Evolutionary conservation across 2,113 vertebrate genomes (phyloP), one percentile per base, ranked within the genome.

Genomic region (Castor canadensis): DNA sequence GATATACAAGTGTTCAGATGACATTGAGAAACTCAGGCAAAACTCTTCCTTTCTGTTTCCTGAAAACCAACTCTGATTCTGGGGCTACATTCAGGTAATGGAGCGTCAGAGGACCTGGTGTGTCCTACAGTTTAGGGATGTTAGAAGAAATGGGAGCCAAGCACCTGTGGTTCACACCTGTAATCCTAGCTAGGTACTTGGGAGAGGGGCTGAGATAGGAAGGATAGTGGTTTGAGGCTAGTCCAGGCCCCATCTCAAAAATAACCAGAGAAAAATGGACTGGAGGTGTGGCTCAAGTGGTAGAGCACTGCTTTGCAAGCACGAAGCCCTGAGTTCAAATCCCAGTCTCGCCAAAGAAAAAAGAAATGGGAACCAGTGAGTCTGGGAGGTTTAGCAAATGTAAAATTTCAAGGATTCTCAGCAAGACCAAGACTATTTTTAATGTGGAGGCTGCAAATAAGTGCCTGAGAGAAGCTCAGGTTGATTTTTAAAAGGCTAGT

Each of bases 321-420:
- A n/a, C n/a, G n/a, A n/a, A n/a, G n/a, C n/a, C n/a, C n/a, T n/a
- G n/a, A n/a, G n/a, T n/a, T n/a, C n/a, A n/a, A n/a, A n/a, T n/a
- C n/a, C n/a, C n/a, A n/a, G n/a, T n/a, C n/a, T n/a, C n/a, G n/a
- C n/a, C n/a, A n/a, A n/a, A n/a, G n/a, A n/a, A n/a, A n/a, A n/a
- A n/a, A n/a, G n/a, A n/a, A n/a, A n/a, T n/a, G n/a, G n/a, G n/a
- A n/a, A n/a, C n/a, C 76, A 75, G 11, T 3, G 77, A 88, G 32
- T 13, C 72, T 93, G 10, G 15, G 38, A 85, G 28, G 3, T 75
- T 85, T 89, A 93, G 35, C 62, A 77, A 4, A 67, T n/a, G 30
- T 71, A 80, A 93, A 75, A 35, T n/a, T 62, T 40, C 56, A 91
- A 69, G 4, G 19, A 90, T 60, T 80, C 49, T 95, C 52, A 95